phyloP scores from a whole-genome alignment of 2,113 vertebrate species.

The Loxodonta africana region DNA sequence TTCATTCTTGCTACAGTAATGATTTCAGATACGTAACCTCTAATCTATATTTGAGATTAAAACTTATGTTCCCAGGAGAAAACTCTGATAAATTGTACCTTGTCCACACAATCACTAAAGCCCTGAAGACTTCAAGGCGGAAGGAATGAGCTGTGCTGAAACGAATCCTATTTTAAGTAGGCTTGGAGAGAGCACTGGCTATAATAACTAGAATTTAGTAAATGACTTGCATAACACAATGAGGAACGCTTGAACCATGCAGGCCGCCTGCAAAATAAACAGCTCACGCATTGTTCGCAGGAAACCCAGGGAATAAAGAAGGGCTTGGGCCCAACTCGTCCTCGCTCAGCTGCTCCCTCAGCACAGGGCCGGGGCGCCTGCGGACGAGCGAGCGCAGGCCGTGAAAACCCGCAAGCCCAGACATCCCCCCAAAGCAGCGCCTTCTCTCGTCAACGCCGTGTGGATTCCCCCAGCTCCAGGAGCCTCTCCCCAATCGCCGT shows the following conservation, averaged over 20 bases:
- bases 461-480: constrained; percentile 71
- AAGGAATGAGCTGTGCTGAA: not conserved
- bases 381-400: constrained; percentile 39
- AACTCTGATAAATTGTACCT: rapidly evolving
- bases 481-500: not conserved
- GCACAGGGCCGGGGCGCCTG: not conserved
- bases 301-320: not conserved
- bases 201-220: not conserved
- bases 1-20: not conserved
- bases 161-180: not conserved
- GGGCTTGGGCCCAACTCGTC: rapidly evolving
- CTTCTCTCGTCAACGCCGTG: constrained; percentile 43
- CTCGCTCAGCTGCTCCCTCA: not conserved
- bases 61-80: not conserved
- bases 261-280: rapidly evolving
- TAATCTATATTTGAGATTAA: not conserved
- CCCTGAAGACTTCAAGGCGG: not conserved
- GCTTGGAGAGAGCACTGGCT: too few relatives aligned
- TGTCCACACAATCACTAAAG: not conserved
- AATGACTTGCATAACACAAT: not conserved
- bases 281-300: rapidly evolving
- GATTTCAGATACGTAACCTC: rapidly evolving
- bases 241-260: not conserved
- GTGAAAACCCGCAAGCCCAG: constrained; percentile 67
- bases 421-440: constrained; percentile 6